phyloP scores from a whole-genome alignment of 2,797 vertebrate species.

The Hirundo rustica region DNA sequence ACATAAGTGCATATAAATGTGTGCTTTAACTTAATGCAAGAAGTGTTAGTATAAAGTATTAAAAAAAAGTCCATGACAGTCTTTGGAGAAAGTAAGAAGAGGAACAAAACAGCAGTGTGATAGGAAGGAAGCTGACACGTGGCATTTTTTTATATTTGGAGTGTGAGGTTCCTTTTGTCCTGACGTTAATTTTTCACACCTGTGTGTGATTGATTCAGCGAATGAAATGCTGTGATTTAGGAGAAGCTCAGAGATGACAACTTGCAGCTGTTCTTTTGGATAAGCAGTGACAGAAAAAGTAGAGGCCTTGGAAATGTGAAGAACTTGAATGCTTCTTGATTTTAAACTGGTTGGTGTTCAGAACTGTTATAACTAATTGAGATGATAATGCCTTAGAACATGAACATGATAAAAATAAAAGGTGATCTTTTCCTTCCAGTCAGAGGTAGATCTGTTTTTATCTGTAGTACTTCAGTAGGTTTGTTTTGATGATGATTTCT shows the following conservation, averaged over 20 bases:
- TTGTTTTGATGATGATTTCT: background rate
- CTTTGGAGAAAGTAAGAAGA: background rate
- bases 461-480: background rate
- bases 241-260: background rate
- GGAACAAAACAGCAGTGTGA: fast-evolving
- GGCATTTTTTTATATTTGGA: background rate
- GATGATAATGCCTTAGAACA: background rate
- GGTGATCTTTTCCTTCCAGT: background rate
- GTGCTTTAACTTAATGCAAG: background rate
- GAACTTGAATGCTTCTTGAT: background rate
- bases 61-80: fast-evolving
- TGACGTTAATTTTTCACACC: background rate
- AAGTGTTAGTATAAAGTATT: background rate
- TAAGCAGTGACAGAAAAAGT: background rate
- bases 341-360: background rate
- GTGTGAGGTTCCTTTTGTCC: background rate
- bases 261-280: slow-evolving; percentile 7
- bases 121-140: background rate
- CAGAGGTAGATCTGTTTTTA: background rate
- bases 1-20: background rate
- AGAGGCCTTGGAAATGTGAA: background rate
- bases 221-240: background rate
- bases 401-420: background rate
- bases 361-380: background rate
- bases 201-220: background rate